Evolutionary conservation across 2,797 vertebrate genomes (phyloP).

Genomic region (Myotis pilosus): DNA sequence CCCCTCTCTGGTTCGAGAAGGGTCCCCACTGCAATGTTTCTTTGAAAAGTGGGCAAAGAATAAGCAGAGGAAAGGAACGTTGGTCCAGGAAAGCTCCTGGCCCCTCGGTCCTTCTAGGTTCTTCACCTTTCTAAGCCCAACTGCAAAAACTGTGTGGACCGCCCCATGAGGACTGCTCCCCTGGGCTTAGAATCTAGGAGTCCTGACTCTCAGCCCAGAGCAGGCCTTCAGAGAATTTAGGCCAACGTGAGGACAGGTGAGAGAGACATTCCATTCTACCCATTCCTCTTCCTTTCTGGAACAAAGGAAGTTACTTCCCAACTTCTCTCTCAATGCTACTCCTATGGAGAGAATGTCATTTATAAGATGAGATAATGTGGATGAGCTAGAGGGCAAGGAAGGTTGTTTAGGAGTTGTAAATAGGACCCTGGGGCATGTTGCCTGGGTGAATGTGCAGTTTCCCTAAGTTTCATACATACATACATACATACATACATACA

Average conservation of each 20-base stretch:
- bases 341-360: background rate
- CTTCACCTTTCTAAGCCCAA: background rate
- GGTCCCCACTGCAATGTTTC: background rate
- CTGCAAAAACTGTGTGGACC: background rate
- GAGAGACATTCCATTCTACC: background rate
- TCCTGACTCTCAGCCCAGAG: background rate
- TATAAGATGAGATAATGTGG: background rate
- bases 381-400: background rate
- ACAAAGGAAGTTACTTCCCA: background rate
- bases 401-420: background rate
- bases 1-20: background rate
- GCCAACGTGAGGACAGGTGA: background rate
- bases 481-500: background rate
- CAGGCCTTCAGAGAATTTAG: background rate
- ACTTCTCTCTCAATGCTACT: background rate
- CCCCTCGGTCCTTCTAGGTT: background rate
- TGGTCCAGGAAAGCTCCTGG: background rate
- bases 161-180: background rate
- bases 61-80: background rate
- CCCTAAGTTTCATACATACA: background rate
- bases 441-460: background rate
- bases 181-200: background rate
- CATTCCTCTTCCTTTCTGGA: background rate
- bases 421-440: background rate
- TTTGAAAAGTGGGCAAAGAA: background rate